phyloP scores from a whole-genome alignment of 1,140 invertebrate genomes.

The Hesperophylax magnus region DNA sequence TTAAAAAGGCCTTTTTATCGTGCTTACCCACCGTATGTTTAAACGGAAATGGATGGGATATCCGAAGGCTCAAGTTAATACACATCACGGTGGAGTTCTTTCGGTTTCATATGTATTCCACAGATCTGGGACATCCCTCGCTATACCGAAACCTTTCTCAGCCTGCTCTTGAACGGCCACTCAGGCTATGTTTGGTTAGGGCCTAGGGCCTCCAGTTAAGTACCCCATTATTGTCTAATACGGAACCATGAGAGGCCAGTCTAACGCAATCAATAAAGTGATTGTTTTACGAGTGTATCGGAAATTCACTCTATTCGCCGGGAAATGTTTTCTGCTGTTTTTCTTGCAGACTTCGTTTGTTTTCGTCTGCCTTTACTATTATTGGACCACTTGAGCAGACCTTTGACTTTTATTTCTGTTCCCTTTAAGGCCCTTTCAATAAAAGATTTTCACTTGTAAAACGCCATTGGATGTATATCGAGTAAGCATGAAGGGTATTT shows the following conservation, averaged over 20 bases:
- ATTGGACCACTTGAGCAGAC: neutral
- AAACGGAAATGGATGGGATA: too few species aligned
- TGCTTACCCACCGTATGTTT: too few species aligned
- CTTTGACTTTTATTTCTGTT: neutral
- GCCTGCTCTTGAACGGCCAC: neutral
- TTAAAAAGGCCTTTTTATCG: too few species aligned
- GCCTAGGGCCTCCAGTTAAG: neutral
- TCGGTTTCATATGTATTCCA: neutral
- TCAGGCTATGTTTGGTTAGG: slow-evolving; percentile 16
- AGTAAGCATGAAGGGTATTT: too few species aligned
- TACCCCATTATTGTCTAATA: slow-evolving; percentile 22
- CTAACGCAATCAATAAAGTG: slow-evolving; percentile 38
- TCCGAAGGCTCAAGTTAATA: too few species aligned
- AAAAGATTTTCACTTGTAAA: too few species aligned
- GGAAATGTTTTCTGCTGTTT: neutral
- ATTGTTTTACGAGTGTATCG: slow-evolving; percentile 39
- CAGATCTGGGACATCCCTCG: neutral
- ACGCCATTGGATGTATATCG: too few species aligned
- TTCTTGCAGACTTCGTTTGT: neutral
- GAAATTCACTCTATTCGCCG: neutral
- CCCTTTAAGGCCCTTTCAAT: too few species aligned
- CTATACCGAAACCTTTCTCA: neutral
- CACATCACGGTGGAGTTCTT: too few species aligned
- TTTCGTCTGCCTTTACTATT: neutral
- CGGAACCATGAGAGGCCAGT: neutral